Conservation (phyloP, 1,140 invertebrate species). For the Procambarus clarkii region DNA sequence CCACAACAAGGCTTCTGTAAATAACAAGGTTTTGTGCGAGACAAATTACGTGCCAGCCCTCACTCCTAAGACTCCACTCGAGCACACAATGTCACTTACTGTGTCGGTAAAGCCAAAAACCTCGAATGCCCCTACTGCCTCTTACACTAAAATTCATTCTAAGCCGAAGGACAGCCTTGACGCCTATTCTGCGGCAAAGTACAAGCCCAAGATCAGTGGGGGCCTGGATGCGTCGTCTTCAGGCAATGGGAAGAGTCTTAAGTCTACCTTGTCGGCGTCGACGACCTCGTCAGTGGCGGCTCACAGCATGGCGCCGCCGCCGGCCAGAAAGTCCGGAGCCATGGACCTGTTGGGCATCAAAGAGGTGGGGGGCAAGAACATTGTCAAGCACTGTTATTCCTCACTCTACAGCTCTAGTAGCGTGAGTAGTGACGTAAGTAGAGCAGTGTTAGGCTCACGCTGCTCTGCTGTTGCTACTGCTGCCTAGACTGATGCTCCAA, state of each 20-base stretch:
- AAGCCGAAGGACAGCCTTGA: slow-evolving; percentile 45
- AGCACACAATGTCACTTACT: slow-evolving; percentile 19
- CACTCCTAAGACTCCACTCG: slow-evolving; percentile 32
- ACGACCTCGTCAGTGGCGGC: background rate
- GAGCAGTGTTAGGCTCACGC: slow-evolving; percentile 35
- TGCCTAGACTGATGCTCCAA: background rate
- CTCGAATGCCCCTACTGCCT: background rate
- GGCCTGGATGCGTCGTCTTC: background rate
- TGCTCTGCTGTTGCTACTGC: slow-evolving; percentile 45
- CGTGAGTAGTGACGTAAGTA: slow-evolving; percentile 71
- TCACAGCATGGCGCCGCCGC: background rate
- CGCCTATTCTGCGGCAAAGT: slow-evolving; percentile 43
- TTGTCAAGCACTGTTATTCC: slow-evolving; percentile 37
- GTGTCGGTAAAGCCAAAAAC: slow-evolving; percentile 65
- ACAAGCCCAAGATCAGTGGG: slow-evolving; percentile 45
- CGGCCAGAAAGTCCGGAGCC: slow-evolving; percentile 35
- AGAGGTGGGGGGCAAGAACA: slow-evolving; percentile 45
- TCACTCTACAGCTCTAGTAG: slow-evolving; percentile 69
- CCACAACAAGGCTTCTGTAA: background rate
- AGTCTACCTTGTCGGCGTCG: slow-evolving; percentile 26
- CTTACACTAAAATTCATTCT: background rate
- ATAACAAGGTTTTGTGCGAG: background rate
- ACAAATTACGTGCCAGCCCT: slow-evolving; percentile 48
- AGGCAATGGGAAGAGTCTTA: slow-evolving; percentile 25
- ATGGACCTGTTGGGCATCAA: slow-evolving; percentile 49